Evolutionary conservation across 2,797 vertebrate species (phyloP), one percentile per base, ranked within the genome.

Genomic region (Podarcis siculus): DNA sequence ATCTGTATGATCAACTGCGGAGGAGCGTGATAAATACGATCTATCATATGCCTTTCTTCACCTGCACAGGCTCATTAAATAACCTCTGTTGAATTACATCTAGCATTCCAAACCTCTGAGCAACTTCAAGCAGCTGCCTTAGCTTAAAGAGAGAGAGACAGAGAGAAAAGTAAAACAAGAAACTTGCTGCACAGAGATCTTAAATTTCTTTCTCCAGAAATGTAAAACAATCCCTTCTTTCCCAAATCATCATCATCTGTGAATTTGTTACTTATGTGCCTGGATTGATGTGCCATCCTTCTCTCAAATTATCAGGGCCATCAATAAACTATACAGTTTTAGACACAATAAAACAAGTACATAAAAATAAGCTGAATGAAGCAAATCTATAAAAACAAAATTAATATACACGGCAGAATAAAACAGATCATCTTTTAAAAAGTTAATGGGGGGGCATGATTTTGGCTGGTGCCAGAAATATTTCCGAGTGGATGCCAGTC

Each of bases 31-130:
- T 69, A 86, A 92, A 88, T 0, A 0, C 72, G 83, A 93, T 86
- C 86, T 88, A 83, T 71, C 84, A 83, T 5, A 1, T 61, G 78
- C 80, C 88, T 95, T 77, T 77, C 92, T 90, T 90, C 94, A 95
- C 92, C 94, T 92, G 92, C 79, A 88, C 85, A 32, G 79, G 83
- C 83, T 82, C 0, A 0, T 89, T 93, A 93, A 94, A 92, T 92
- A 89, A 30, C 83, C 90, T 93, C 90, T 90, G 87, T 19, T 94
- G 92, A 91, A 91, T 93, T 92, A 79, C 45, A 94, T 89, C 82
- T 85, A 94, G 91, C 92, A 94, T 96, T 94, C 94, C 94, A 94
- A 95, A 94, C 87, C 78, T 87, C 92, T 95, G 92, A 95, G 91
- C 83, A 93, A 67, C 89, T 93, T 90, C 80, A 88, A 94, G 88